phyloP scores from a whole-genome alignment of 2,888 invertebrate species.

The Adelognathus sp. region DNA sequence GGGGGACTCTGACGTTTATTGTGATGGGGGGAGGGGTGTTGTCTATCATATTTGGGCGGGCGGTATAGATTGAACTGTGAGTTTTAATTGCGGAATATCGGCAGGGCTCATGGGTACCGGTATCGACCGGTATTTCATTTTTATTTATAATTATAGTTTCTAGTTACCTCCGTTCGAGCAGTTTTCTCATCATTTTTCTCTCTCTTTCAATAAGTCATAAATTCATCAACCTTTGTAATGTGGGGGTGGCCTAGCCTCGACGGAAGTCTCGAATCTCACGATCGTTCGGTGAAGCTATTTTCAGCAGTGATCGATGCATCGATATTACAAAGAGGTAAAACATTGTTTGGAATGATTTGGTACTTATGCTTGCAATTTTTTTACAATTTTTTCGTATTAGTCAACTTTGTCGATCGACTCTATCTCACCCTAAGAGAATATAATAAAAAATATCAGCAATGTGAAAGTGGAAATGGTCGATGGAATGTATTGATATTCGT shows the following conservation, averaged over 20 bases:
- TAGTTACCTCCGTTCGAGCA: conserved; percentile 62
- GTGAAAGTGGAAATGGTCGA: conserved; percentile 30
- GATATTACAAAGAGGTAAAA: not conserved
- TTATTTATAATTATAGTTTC: conserved; percentile 58
- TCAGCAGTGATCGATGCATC: not conserved
- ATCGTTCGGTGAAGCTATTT: conserved; percentile 27
- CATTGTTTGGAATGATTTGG: conserved; percentile 49
- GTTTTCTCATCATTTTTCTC: conserved; percentile 32
- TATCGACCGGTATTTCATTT: conserved; percentile 36
- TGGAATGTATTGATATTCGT: conserved; percentile 52
- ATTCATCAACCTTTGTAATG: conserved; percentile 64
- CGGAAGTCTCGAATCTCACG: conserved; percentile 55
- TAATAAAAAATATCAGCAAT: not conserved
- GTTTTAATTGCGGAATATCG: conserved; percentile 36
- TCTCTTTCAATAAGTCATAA: conserved; percentile 40
- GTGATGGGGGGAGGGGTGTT: not conserved
- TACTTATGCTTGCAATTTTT: conserved; percentile 11
- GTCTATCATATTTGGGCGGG: not conserved
- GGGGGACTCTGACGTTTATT: conserved; percentile 30
- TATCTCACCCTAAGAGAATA: conserved; percentile 21
- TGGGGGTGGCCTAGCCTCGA: conserved; percentile 63
- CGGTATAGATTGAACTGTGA: conserved; percentile 46
- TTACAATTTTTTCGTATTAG: not conserved
- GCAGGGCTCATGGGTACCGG: conserved; percentile 36
- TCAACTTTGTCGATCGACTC: not conserved